Conservation (phyloP, 2,888 invertebrate species). For the Serripes groenlandicus region DNA sequence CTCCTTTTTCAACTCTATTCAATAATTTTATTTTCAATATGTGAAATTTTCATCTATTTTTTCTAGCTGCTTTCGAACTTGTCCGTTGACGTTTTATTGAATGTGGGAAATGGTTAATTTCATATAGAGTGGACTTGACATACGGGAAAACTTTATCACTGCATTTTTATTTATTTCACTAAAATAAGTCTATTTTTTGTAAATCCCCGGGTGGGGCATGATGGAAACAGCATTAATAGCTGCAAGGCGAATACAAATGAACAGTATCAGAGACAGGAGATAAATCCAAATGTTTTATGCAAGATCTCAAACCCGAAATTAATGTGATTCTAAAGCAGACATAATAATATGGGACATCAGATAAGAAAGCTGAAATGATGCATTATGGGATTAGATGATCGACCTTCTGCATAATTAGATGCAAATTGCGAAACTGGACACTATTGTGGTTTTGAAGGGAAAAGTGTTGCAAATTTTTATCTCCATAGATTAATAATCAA, state of each 20-base stretch:
- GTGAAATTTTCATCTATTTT: no score
- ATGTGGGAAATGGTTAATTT: no score
- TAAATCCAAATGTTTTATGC: neutral
- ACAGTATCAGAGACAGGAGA: neutral
- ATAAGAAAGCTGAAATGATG: constrained; percentile 11
- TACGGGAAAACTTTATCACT: no score
- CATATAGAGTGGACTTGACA: no score
- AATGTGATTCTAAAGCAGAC: constrained; percentile 3
- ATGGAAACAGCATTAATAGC: no score
- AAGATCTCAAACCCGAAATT: neutral
- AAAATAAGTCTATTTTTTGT: no score
- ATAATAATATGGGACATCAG: constrained; percentile 18
- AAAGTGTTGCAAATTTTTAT: constrained; percentile 11
- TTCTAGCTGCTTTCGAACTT: no score
- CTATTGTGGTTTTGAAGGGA: neutral
- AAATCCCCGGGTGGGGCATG: no score
- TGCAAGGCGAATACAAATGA: neutral
- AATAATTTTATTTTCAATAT: no score
- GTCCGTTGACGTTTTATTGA: no score
- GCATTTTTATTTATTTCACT: no score
- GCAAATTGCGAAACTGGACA: constrained; percentile 16
- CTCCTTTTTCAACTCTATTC: no score
- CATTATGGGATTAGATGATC: constrained; percentile 17
- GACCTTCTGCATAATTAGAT: constrained; percentile 14
- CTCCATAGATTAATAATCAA: neutral